Conservation (phyloP, 2,113 vertebrate genomes). For the Crotalus viridis region DNA sequence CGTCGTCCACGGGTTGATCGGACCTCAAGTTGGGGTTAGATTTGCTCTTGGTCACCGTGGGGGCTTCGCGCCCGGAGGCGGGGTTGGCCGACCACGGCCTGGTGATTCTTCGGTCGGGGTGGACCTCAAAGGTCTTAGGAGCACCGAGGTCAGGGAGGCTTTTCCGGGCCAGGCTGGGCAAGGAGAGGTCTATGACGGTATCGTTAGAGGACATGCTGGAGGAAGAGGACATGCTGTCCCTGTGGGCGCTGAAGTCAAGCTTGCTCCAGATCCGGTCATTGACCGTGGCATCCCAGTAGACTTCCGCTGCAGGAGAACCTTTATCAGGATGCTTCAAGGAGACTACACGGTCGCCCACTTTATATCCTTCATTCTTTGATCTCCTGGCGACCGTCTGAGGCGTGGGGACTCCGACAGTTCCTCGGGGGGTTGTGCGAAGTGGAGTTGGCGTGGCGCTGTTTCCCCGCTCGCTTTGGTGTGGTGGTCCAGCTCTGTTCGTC, state of each 20-base stretch:
- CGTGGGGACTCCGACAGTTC: background rate
- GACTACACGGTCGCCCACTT: constrained; percentile 51
- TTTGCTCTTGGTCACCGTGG: constrained; percentile 81
- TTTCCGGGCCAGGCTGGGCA: constrained; percentile 82
- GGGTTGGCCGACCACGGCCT: constrained; percentile 58
- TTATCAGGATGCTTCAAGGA: constrained; percentile 14
- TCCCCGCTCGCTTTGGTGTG: background rate
- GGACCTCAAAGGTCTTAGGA: constrained; percentile 49
- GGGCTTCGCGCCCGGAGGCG: constrained; percentile 23
- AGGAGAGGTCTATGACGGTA: constrained; percentile 88
- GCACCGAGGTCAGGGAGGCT: constrained; percentile 71
- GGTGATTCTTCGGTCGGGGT: constrained; percentile 41
- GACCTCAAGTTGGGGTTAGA: constrained; percentile 88
- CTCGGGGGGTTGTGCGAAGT: background rate
- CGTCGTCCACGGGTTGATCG: constrained; percentile 46
- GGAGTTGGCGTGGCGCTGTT: background rate
- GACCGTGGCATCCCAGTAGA: constrained; percentile 80
- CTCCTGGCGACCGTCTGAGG: constrained; percentile 61
- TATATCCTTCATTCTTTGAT: constrained; percentile 75
- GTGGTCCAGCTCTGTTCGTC: background rate
- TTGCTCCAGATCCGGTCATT: constrained; percentile 88
- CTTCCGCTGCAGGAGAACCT: constrained; percentile 74
- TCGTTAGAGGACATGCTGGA: constrained; percentile 93
- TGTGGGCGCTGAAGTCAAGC: constrained; percentile 76
- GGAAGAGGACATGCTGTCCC: constrained; percentile 88